phyloP scores from a whole-genome alignment of 2,888 invertebrate species.

The Phyto melanocephala region DNA sequence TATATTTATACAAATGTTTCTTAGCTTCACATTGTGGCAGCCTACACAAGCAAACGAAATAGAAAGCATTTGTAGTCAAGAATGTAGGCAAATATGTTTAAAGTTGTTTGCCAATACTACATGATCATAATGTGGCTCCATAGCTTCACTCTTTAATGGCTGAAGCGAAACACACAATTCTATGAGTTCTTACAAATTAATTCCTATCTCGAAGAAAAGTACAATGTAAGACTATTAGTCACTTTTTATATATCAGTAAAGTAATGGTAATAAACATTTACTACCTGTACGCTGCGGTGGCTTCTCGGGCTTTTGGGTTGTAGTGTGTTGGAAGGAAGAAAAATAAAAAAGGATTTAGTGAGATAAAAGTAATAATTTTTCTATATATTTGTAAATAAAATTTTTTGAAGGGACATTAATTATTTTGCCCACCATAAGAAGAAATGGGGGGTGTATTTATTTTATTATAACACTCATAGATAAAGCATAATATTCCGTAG shows the following conservation, averaged over 20 bases:
- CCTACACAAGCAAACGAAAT: not conserved
- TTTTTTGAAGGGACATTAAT: too few relatives aligned
- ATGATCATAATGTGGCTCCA: constrained; percentile 12
- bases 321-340: not conserved
- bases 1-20: not conserved
- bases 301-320: too few relatives aligned
- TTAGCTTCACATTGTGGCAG: not conserved
- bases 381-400: too few relatives aligned
- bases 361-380: too few relatives aligned
- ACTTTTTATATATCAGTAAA: not conserved
- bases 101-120: not conserved
- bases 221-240: too few relatives aligned
- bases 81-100: not conserved
- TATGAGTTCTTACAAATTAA: not conserved
- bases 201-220: too few relatives aligned
- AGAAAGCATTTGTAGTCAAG: not conserved
- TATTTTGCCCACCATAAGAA: too few relatives aligned
- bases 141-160: constrained; percentile 28
- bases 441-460: too few relatives aligned
- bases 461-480: too few relatives aligned
- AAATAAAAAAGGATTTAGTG: not conserved
- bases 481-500: too few relatives aligned
- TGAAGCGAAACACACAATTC: not conserved
- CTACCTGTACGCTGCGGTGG: not conserved
- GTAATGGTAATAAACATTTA: constrained; percentile 2